Conservation (phyloP, 2,113 vertebrate genomes). For the Ctenomys sociabilis region DNA sequence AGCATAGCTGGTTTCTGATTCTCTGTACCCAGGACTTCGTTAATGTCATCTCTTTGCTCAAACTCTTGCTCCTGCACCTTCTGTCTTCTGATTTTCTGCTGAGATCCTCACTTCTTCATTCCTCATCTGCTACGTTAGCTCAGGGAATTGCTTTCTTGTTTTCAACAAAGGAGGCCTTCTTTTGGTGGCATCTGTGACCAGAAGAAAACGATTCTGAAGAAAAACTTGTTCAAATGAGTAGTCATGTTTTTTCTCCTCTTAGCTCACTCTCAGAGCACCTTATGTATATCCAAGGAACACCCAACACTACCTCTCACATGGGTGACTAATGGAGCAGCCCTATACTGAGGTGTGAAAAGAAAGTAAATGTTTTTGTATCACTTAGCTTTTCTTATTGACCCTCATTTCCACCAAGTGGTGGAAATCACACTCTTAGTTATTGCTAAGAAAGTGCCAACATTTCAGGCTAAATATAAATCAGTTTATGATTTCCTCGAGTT, state of each 20-base stretch:
- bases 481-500: neutral
- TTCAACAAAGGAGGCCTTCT: constrained; percentile 57
- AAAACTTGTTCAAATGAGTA: constrained; percentile 31
- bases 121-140: constrained; percentile 21
- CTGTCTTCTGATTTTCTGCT: constrained; percentile 59
- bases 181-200: constrained; percentile 68
- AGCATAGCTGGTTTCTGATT: neutral
- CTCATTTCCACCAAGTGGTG: neutral
- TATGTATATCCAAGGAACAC: neutral
- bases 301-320: neutral
- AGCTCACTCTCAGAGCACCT: neutral
- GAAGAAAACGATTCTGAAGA: neutral
- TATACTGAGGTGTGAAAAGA: constrained; percentile 17
- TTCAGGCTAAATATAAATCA: constrained; percentile 44
- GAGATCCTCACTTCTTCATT: constrained; percentile 58
- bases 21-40: neutral
- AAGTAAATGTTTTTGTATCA: neutral
- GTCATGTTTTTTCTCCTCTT: neutral
- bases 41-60: neutral
- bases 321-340: neutral
- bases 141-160: constrained; percentile 63
- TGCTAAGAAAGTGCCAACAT: neutral
- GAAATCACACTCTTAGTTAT: constrained; percentile 32
- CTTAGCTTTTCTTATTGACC: neutral
- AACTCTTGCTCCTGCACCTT: constrained; percentile 34